phyloP scores from a whole-genome alignment of 2,113 vertebrate species.

The Salvelinus fontinalis region DNA sequence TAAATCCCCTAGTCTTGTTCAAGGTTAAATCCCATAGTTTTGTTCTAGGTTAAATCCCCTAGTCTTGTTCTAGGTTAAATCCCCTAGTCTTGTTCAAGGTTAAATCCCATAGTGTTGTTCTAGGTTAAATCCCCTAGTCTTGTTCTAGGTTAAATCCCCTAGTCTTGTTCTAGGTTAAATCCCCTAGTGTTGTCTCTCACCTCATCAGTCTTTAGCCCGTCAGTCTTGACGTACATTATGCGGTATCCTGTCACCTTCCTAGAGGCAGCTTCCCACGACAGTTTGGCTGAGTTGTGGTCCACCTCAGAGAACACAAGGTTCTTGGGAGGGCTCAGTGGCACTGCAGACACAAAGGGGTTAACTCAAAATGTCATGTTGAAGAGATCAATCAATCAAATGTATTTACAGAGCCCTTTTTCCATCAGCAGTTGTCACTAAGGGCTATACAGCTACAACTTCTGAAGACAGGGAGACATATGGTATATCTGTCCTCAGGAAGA shows the following conservation, averaged over 20 bases:
- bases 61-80: neutral
- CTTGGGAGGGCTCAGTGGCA: slow-evolving; percentile 82
- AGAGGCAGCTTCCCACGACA: slow-evolving; percentile 87
- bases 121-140: neutral
- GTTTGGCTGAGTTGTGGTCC: slow-evolving; percentile 84
- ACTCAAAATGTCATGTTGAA: neutral
- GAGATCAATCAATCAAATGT: slow-evolving; percentile 34
- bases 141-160: too few species aligned
- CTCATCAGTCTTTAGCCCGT: slow-evolving; percentile 81
- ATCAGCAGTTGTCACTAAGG: too few species aligned
- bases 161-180: too few species aligned
- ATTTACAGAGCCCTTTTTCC: too few species aligned
- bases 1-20: neutral
- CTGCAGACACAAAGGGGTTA: slow-evolving; percentile 59
- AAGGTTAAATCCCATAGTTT: neutral
- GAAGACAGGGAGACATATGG: neutral
- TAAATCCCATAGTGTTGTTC: neutral
- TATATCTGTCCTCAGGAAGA: neutral
- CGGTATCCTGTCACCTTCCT: slow-evolving; percentile 80
- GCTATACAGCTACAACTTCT: neutral
- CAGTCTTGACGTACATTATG: slow-evolving; percentile 83
- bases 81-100: neutral
- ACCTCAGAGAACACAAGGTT: slow-evolving; percentile 90
- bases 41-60: neutral
- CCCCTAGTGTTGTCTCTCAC: slow-evolving; percentile 55